Evolutionary conservation across 1,140 invertebrate genomes (phyloP).

Genomic region (Ganaspis sp.): DNA sequence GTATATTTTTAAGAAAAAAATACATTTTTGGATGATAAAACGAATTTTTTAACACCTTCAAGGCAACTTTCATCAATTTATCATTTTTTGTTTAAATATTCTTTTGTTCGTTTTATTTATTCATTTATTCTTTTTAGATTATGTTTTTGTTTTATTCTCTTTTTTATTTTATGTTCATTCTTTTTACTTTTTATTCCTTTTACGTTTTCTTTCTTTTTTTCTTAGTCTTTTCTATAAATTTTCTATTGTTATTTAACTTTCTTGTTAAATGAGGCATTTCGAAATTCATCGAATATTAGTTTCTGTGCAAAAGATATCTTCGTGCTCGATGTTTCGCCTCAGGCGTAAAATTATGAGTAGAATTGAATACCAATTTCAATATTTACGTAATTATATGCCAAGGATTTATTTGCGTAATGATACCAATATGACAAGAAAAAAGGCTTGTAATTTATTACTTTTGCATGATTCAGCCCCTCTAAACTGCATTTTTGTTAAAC

Average conservation of each 20-base stretch:
- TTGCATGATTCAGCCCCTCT: not conserved
- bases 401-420: constrained; percentile 27
- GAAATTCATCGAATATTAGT: constrained; percentile 8
- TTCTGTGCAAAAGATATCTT: not conserved
- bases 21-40: too few relatives aligned
- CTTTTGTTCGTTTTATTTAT: too few relatives aligned
- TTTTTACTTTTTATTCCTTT: too few relatives aligned
- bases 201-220: too few relatives aligned
- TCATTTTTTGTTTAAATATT: too few relatives aligned
- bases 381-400: constrained; percentile 19
- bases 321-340: not conserved
- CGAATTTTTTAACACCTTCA: too few relatives aligned
- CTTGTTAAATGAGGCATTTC: not conserved
- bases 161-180: too few relatives aligned
- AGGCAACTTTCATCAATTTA: too few relatives aligned
- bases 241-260: not conserved
- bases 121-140: too few relatives aligned
- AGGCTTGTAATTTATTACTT: not conserved
- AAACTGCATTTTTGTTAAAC: not conserved
- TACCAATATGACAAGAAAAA: constrained; percentile 2
- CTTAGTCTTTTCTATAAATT: not conserved
- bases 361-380: constrained; percentile 29
- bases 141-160: too few relatives aligned
- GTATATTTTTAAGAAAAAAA: too few relatives aligned
- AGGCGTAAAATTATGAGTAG: constrained; percentile 10